Conservation (phyloP, 2,113 vertebrate species). For the Platanista minor region DNA sequence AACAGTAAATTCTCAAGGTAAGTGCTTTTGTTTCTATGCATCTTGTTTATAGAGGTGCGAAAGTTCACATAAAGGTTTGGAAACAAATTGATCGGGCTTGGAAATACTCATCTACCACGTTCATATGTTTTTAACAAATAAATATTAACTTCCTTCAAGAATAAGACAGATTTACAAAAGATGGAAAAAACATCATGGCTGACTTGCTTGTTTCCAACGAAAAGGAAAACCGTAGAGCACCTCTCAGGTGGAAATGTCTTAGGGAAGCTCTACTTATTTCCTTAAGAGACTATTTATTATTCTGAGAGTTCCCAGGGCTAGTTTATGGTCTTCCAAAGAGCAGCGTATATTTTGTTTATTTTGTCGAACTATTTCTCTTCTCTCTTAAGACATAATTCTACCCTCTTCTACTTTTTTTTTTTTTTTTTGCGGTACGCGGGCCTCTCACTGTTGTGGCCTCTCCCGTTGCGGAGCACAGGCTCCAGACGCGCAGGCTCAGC, state of each 20-base stretch:
- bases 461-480: too few relatives aligned
- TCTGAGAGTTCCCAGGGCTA: neutral
- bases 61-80: neutral
- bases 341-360: neutral
- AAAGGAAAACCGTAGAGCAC: neutral
- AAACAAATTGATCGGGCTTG: neutral
- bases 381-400: neutral
- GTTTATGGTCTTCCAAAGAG: neutral
- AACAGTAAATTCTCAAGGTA: constrained; percentile 40
- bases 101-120: neutral
- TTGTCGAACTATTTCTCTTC: neutral
- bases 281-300: neutral
- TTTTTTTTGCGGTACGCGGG: too few relatives aligned
- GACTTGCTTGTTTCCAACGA: neutral
- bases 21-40: neutral
- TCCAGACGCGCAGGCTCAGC: too few relatives aligned
- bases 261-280: neutral
- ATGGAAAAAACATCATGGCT: neutral
- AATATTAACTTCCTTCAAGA: neutral
- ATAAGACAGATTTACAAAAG: neutral
- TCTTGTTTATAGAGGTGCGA: constrained; percentile 8
- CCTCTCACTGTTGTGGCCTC: too few relatives aligned
- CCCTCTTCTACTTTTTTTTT: neutral
- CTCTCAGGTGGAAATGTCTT: neutral
- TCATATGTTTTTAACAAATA: constrained; percentile 24